phyloP scores from a whole-genome alignment of 2,797 vertebrate genomes.

The Microctenopoma stevenorrisi region DNA sequence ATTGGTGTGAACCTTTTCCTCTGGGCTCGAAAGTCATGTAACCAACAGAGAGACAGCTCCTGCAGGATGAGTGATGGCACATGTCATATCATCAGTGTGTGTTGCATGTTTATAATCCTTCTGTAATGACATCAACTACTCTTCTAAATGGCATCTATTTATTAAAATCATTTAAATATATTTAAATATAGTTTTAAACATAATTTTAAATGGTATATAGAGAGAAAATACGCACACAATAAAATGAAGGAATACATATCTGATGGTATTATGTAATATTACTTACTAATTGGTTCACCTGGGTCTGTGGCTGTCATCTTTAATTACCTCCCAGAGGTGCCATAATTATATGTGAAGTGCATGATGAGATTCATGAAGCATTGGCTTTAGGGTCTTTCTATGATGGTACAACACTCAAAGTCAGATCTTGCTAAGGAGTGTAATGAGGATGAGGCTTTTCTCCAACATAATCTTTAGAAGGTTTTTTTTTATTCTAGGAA shows the following conservation, averaged over 20 bases:
- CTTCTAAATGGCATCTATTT: not conserved
- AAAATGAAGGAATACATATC: constrained; percentile 47
- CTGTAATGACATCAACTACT: not conserved
- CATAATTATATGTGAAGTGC: constrained; percentile 53
- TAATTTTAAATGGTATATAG: not conserved
- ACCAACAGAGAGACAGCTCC: constrained; percentile 23
- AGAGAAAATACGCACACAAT: not conserved
- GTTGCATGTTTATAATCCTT: constrained; percentile 4
- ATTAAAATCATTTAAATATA: not conserved
- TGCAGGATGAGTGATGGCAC: constrained; percentile 36
- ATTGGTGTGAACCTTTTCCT: constrained; percentile 49
- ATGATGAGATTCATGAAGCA: constrained; percentile 62
- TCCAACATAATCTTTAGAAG: constrained; percentile 1
- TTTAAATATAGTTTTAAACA: not conserved
- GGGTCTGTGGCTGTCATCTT: constrained; percentile 65
- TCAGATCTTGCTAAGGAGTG: not conserved
- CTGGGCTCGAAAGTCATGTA: constrained; percentile 14
- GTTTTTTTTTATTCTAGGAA: not conserved
- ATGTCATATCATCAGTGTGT: constrained; percentile 46
- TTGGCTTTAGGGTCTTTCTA: constrained; percentile 37
- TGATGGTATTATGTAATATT: constrained; percentile 66
- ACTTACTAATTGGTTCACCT: constrained; percentile 73
- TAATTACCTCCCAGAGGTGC: constrained; percentile 69
- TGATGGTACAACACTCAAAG: constrained; percentile 12
- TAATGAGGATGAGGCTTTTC: constrained; percentile 23